Conservation (phyloP, 1,140 invertebrate species). For the Oscheius sp. region DNA sequence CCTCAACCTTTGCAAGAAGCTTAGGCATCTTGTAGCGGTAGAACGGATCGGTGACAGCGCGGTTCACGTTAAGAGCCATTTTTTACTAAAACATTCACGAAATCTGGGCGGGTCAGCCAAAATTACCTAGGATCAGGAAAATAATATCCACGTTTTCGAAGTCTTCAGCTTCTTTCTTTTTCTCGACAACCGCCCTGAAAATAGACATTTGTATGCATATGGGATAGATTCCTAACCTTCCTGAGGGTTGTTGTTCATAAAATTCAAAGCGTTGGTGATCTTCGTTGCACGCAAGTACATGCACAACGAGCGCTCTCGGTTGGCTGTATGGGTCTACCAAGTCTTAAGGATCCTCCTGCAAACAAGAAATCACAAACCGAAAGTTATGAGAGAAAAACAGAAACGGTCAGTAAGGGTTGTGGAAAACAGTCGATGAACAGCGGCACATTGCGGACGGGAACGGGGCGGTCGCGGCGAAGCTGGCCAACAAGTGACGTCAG, state of each 20-base stretch:
- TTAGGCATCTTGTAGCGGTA: slow-evolving; percentile 99
- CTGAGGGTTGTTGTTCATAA: slow-evolving; percentile 59
- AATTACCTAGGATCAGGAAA: not conserved
- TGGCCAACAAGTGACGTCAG: not conserved
- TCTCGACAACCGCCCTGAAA: slow-evolving; percentile 60
- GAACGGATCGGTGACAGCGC: slow-evolving; percentile 92
- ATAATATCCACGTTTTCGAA: not conserved
- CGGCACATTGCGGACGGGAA: too few species aligned
- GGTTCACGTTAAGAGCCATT: slow-evolving; percentile 93
- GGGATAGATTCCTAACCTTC: slow-evolving; percentile 41
- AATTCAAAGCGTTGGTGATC: slow-evolving; percentile 29
- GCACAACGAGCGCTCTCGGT: slow-evolving; percentile 14
- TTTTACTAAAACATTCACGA: slow-evolving; percentile 59
- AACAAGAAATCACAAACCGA: not conserved
- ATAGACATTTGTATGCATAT: not conserved
- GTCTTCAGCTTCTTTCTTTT: slow-evolving; percentile 62
- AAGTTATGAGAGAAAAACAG: not conserved
- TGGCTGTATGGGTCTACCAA: not conserved
- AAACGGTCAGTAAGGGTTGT: too few species aligned
- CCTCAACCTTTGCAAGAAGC: slow-evolving; percentile 82
- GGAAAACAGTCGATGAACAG: too few species aligned
- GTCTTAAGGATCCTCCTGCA: too few species aligned
- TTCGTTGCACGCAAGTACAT: slow-evolving; percentile 31
- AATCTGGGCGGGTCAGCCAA: not conserved
- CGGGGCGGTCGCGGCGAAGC: not conserved